Conservation (phyloP, 2,888 invertebrate genomes). For the Luperina testacea region DNA sequence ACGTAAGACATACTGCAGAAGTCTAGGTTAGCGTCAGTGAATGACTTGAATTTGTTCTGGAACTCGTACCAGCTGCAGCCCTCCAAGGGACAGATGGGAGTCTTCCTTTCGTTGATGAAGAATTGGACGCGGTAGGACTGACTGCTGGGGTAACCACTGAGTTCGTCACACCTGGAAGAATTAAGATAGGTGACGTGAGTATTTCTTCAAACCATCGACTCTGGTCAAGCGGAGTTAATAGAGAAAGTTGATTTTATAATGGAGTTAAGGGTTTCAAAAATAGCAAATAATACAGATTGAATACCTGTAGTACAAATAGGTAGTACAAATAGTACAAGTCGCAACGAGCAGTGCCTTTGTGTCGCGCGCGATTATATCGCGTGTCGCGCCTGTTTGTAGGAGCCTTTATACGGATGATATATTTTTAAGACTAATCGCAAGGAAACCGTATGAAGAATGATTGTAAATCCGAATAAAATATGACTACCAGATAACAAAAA, state of each 20-base stretch:
- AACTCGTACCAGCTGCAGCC: conserved; percentile 84
- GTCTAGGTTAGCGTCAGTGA: conserved; percentile 71
- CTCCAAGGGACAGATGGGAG: conserved; percentile 76
- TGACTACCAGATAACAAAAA: conserved; percentile 7
- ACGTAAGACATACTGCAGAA: conserved; percentile 76
- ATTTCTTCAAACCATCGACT: background rate
- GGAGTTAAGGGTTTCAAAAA: too few species aligned
- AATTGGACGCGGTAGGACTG: conserved; percentile 76
- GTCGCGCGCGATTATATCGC: too few species aligned
- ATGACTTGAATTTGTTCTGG: conserved; percentile 75
- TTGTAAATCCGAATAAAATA: conserved; percentile 4
- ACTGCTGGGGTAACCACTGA: conserved; percentile 57
- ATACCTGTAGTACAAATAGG: background rate
- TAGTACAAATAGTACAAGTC: background rate
- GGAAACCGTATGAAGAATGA: background rate
- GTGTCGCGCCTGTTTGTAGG: too few species aligned
- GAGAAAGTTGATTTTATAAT: background rate
- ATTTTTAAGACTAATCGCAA: background rate
- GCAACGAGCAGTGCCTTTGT: too few species aligned
- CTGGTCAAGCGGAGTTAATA: background rate
- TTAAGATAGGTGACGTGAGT: background rate
- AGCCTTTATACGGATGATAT: too few species aligned
- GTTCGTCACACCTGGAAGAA: conserved; percentile 76
- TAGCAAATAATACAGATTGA: background rate
- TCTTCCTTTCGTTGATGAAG: conserved; percentile 79